Conservation (phyloP, 2,797 vertebrate species). For the Coccyzus lansbergi region DNA sequence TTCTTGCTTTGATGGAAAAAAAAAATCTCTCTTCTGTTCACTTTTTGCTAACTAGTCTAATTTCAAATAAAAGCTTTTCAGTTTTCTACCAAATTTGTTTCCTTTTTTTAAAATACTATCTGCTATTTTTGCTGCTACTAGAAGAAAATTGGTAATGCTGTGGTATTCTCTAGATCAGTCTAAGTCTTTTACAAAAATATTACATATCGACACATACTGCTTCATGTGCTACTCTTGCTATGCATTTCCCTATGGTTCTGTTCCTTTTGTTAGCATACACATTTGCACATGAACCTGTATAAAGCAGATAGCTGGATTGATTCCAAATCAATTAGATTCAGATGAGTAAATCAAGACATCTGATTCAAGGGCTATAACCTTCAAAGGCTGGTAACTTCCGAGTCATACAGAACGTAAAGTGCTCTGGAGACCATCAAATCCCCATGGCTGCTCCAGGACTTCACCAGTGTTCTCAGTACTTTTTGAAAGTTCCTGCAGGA, state of each 20-base stretch:
- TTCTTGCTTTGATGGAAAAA: not conserved
- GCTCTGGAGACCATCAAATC: not conserved
- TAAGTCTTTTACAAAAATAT: not conserved
- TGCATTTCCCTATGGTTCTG: not conserved
- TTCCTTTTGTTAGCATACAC: not conserved
- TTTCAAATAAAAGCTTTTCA: not conserved
- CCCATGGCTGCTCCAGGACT: not conserved
- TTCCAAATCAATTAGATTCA: not conserved
- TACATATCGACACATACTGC: not conserved
- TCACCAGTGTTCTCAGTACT: not conserved
- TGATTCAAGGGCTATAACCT: not conserved
- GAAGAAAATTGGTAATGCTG: not conserved
- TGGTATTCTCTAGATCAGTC: not conserved
- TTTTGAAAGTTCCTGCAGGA: not conserved
- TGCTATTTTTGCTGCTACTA: not conserved
- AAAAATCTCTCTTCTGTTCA: not conserved
- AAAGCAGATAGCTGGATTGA: not conserved
- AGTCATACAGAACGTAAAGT: slow-evolving; percentile 22
- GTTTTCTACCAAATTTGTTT: not conserved
- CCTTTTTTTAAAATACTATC: not conserved
- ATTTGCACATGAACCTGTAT: not conserved
- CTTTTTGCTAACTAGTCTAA: not conserved
- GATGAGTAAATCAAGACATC: not conserved
- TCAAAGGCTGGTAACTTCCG: not conserved
- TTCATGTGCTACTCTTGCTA: not conserved